A percentile compares a stretch with the other conserved stretches of the same genome.
These are phyloP conservation scores for Drosophila recens DNA, from an alignment of 2,888 invertebrate genomes.

Conservation along the genomic window DNA sequence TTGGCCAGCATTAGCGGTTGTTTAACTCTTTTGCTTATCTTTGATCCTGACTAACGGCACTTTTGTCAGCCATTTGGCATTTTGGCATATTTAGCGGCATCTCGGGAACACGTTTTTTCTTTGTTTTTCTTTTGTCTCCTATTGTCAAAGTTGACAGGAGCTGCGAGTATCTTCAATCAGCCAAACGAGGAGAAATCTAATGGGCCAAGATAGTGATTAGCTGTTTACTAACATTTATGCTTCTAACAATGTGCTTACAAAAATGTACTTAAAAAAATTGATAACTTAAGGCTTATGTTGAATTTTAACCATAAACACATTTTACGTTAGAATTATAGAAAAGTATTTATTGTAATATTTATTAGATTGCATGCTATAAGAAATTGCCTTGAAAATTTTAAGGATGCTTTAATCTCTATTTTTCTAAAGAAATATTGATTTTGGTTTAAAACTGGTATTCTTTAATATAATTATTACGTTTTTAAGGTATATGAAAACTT, in stretches of 20 bases:
- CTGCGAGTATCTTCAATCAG: conserved; percentile 37
- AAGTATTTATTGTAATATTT: too few relatives aligned
- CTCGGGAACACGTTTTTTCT: conserved; percentile 19
- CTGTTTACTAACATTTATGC: background rate
- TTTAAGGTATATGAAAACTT: too few relatives aligned
- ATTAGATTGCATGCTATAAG: too few relatives aligned
- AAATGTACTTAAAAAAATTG: too few relatives aligned
- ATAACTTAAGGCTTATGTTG: too few relatives aligned
- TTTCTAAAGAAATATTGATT: too few relatives aligned
- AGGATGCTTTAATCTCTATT: too few relatives aligned
- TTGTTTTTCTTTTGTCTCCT: conserved; percentile 3
- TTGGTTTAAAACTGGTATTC: too few relatives aligned
- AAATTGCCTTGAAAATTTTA: too few relatives aligned
- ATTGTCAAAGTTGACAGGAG: conserved; percentile 42
- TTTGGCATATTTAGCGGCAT: conserved; percentile 36
- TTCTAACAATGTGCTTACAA: background rate
- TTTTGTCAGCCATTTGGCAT: conserved; percentile 44
- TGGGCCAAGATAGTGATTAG: conserved; percentile 18
- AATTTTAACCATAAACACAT: too few relatives aligned
- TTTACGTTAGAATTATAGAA: too few relatives aligned
- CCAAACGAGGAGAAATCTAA: conserved; percentile 52
- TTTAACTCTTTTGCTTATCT: conserved; percentile 47
- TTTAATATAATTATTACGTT: too few relatives aligned
- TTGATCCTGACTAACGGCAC: conserved; percentile 71
- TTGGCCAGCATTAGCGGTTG: conserved; percentile 44